A percentile compares a stretch with the other conserved stretches of the same genome.
Evolutionary conservation across 2,888 invertebrate species (phyloP).

Genomic region (Onthophagus sagittarius): DNA sequence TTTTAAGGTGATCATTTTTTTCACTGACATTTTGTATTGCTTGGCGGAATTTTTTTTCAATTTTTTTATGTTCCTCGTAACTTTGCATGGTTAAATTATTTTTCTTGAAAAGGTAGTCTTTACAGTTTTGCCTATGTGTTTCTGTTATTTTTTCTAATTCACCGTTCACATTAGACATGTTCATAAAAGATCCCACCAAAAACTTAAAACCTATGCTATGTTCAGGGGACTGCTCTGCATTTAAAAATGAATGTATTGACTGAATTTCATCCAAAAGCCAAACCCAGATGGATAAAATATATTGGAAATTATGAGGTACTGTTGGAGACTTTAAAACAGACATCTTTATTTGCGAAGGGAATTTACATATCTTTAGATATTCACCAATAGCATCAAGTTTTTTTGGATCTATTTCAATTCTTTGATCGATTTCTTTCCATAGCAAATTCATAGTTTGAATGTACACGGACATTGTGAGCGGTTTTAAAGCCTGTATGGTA

Average conservation of each 20-base stretch:
- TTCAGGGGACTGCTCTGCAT: no score
- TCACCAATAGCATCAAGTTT: not conserved
- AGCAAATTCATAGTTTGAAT: not conserved
- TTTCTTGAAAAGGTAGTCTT: no score
- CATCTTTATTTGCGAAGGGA: not conserved
- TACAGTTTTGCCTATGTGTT: no score
- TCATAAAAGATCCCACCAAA: no score
- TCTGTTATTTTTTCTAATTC: no score
- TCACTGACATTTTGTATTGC: no score
- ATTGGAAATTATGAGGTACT: not conserved
- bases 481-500: not conserved
- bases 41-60: no score
- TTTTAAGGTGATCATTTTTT: no score
- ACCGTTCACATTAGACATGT: no score
- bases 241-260: not conserved
- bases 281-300: not conserved
- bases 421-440: not conserved
- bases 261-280: not conserved
- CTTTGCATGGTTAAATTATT: no score
- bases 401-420: not conserved
- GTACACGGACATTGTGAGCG: not conserved
- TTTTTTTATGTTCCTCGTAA: no score
- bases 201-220: no score
- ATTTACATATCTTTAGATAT: not conserved
- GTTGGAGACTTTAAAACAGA: not conserved